Conservation (phyloP, 2,797 vertebrate species). For the Chaenodraco wilsoni region DNA sequence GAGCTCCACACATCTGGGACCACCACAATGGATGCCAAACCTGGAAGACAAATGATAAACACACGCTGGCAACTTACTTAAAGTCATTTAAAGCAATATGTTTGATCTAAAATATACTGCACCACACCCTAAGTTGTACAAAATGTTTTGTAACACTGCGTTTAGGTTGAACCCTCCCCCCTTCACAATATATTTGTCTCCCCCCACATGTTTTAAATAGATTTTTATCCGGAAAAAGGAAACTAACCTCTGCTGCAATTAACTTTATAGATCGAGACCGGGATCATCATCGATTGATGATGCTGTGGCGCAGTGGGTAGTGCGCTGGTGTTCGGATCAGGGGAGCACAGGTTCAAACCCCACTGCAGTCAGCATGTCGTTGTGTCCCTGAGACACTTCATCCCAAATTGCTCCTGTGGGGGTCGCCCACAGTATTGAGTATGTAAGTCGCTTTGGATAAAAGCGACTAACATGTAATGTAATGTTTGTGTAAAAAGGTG, state of each 20-base stretch:
- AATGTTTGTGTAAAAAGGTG: background rate
- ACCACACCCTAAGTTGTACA: background rate
- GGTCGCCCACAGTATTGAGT: too few species aligned
- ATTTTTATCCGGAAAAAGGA: background rate
- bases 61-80: constrained; percentile 36
- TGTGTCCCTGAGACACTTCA: too few species aligned
- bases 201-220: background rate
- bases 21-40: constrained; percentile 42
- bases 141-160: background rate
- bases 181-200: too few species aligned
- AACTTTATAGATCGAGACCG: background rate
- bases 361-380: too few species aligned
- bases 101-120: too few species aligned
- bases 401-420: too few species aligned
- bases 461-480: too few species aligned
- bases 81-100: background rate
- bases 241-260: background rate
- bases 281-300: background rate
- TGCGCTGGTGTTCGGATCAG: too few species aligned
- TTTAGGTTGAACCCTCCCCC: background rate
- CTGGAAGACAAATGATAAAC: constrained; percentile 47
- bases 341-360: too few species aligned
- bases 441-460: too few species aligned
- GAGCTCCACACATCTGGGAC: constrained; percentile 64
- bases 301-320: too few species aligned